phyloP scores from a whole-genome alignment of 2,888 invertebrate genomes.

The Pristionchus maxplancki region DNA sequence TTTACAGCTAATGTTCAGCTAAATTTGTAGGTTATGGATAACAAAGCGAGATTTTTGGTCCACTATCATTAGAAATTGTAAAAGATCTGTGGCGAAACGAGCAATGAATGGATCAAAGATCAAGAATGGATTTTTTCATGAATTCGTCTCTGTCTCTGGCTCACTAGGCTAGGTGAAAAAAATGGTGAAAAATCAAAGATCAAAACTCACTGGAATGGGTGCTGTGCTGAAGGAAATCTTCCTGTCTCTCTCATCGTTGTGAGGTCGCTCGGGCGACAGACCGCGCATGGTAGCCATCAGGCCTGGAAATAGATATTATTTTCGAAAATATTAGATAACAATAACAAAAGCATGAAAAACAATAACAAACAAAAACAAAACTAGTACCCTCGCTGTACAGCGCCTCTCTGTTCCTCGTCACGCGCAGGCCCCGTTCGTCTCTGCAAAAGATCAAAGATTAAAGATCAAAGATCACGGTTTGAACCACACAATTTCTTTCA shows the following conservation, averaged over 20 bases:
- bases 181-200: background rate
- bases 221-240: slow-evolving; percentile 77
- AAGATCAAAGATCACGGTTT: background rate
- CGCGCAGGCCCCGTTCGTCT: slow-evolving; percentile 45
- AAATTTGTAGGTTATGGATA: too few species aligned
- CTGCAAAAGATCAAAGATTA: background rate
- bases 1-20: background rate
- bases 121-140: too few species aligned
- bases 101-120: too few species aligned
- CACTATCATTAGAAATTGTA: slow-evolving; percentile 31
- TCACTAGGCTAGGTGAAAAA: too few species aligned
- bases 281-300: slow-evolving; percentile 66
- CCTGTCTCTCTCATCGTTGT: slow-evolving; percentile 59
- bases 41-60: too few species aligned
- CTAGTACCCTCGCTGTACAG: slow-evolving; percentile 26
- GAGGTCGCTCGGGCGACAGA: slow-evolving; percentile 67
- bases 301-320: slow-evolving; percentile 31
- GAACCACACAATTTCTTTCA: too few species aligned
- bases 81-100: too few species aligned
- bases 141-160: too few species aligned
- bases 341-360: too few species aligned
- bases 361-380: too few species aligned
- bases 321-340: too few species aligned
- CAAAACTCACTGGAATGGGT: slow-evolving; percentile 70
- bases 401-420: slow-evolving; percentile 2